Conservation (phyloP, 2,113 vertebrate genomes). For the Tragulus kanchil region DNA sequence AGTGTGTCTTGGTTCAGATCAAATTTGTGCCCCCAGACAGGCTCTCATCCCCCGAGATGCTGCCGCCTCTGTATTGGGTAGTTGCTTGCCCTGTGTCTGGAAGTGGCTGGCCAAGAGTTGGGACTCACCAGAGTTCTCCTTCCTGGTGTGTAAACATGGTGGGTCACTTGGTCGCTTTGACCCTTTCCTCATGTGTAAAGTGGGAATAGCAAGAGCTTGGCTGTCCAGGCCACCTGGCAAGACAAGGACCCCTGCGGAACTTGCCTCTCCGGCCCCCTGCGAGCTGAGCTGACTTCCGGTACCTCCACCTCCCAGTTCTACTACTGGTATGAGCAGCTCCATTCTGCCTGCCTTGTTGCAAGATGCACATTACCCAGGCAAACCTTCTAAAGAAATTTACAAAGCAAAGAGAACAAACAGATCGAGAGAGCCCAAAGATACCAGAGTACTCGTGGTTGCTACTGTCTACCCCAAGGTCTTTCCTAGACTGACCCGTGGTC, state of each 20-base stretch:
- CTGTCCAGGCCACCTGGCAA: neutral
- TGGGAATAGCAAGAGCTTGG: neutral
- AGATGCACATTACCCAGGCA: neutral
- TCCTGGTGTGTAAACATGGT: neutral
- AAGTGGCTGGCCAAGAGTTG: neutral
- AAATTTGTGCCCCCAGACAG: neutral
- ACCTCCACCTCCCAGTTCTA: neutral
- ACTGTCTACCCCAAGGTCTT: neutral
- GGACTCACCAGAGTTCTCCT: neutral
- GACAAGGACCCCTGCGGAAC: neutral
- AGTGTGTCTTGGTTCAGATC: neutral
- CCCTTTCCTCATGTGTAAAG: neutral
- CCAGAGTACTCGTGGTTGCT: neutral
- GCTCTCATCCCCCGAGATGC: neutral
- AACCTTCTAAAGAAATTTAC: neutral
- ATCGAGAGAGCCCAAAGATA: neutral
- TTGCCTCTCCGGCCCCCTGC: too few relatives aligned
- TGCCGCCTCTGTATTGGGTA: neutral
- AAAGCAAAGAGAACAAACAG: neutral
- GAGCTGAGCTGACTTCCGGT: neutral
- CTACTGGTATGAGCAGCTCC: neutral
- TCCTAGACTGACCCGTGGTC: neutral
- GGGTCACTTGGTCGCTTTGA: neutral
- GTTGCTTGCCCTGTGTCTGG: neutral
- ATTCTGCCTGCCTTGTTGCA: neutral